Base-by-base conservation (phyloP, 2,113 vertebrate species). In the Macquaria australasica region DNA sequence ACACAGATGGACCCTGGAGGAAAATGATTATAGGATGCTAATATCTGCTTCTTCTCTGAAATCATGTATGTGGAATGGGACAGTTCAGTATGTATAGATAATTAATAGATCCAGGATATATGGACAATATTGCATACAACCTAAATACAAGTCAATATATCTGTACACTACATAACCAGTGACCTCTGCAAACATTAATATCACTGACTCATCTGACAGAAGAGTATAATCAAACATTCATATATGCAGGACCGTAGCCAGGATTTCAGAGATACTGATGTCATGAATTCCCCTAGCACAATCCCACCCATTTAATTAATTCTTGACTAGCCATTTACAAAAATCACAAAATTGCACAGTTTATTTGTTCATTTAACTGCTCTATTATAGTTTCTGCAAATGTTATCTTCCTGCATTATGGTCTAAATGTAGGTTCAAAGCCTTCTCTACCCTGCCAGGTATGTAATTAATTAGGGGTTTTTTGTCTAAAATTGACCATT, bases 1-100 rank as follows among this genome's bases (percentile, higher is more conserved):
- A 64, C 31, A 67, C 82, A 72, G 50, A 60, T 72, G 67, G 58
- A 77, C 48, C 75, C 67, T 8, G 43, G 75, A 84, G 43, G 51
- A 59, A 45, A 59, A 43, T 71, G 69, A 75, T 67, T 50, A 66
- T 15, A 43, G 72, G 59, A 56, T 45, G 73, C 50, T 70, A 51
- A 45, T 68, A 60, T 72, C 34, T 9, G 51, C 25, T 28, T 25
- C 3, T 68, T 58, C 31, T 70, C 31, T 73, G 50, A 63, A 85
- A 53, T 60, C 28, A 69, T 39, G 77, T 18, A 31, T 66, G n/a
- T 66, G n/a, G 23, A 78, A 77, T 25, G 15, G n/a, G 51, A 70
- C 62, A n/a, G 28, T 15, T 11, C 2, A 18, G 2, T 50, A 53
- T 21, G 18, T 6, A 50, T 70, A 37, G 43, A 50, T 31, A 37